These are phyloP conservation scores for Caenorhabditis latens DNA, from an alignment of 1,140 invertebrate species.

Conservation along the genomic window DNA sequence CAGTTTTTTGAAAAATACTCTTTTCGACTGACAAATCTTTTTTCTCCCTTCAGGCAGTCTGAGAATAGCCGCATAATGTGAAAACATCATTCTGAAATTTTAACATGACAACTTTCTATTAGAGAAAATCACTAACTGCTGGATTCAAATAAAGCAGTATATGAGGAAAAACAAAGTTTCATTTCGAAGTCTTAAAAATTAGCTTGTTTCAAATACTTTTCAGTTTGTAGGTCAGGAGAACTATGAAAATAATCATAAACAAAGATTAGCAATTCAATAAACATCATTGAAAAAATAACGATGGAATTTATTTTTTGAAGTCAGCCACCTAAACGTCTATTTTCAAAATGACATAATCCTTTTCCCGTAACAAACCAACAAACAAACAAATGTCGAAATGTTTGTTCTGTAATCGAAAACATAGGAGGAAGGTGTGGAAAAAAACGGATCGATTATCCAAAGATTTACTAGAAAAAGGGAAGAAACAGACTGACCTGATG, in stretches of 20 bases:
- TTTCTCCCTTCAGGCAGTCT: background rate
- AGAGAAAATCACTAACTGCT: too few relatives aligned
- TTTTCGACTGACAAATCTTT: background rate
- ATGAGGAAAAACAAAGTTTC: too few relatives aligned
- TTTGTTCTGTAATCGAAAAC: constrained; percentile 40
- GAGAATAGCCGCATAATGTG: too few relatives aligned
- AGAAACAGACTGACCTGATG: constrained; percentile 32
- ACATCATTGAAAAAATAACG: background rate
- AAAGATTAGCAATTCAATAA: background rate
- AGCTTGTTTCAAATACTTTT: too few relatives aligned
- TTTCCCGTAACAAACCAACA: constrained; percentile 18
- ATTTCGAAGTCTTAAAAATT: too few relatives aligned
- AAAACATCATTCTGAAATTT: too few relatives aligned
- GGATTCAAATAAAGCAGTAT: too few relatives aligned
- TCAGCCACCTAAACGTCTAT: background rate
- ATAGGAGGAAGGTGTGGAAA: background rate
- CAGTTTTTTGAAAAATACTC: background rate
- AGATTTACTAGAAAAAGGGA: background rate
- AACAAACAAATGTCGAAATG: constrained; percentile 30
- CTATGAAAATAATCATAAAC: too few relatives aligned
- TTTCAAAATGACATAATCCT: background rate
- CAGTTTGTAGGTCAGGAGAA: too few relatives aligned
- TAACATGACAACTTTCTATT: too few relatives aligned
- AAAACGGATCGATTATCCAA: constrained; percentile 17
- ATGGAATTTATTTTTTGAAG: background rate